Base-by-base conservation (phyloP, 2,113 vertebrate genomes). In the Myiozetetes cayanensis region DNA sequence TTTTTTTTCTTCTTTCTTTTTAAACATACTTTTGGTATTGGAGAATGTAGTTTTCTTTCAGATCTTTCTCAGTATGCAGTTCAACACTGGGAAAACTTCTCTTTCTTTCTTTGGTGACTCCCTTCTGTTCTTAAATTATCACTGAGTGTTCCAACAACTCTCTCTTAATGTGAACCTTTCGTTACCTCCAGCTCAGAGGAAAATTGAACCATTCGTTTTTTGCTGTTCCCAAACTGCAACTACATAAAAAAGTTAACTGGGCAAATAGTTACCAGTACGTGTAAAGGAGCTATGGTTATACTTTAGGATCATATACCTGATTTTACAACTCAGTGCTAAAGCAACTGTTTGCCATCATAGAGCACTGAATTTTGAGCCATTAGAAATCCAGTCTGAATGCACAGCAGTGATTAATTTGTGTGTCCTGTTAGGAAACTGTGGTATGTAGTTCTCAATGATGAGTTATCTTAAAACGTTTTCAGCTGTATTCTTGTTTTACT, bases 1-100 rank as follows among this genome's bases (percentile, higher is more conserved):
- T 74, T 23, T 8, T 8, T 86, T 61, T 61, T 24, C 15, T 71
- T 41, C 9, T 28, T 88, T 79, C 3, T 8, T 65, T 76, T 76
- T 77, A 70, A 66, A 43, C 21, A 23, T 28, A 12, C 28, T 28
- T 74, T 63, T 63, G 35, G 35, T 25, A 11, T 24, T 50, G 22
- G 49, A 63, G 8, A 49, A 27, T 0, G 0, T 14, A n/a, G 6
- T 44, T 65, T 44, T 65, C 14, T 65, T 44, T 46, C 43, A 46
- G 24, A 14, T 56, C 56, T 83, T 85, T 78, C 49, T 66, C 24
- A 14, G 19, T 27, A 43, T 35, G 44, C 74, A 49, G 30, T 70
- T 87, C 15, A 27, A 14, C n/a, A 19, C 18, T 59, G 55, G 22
- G 67, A 78, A 82, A 55, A 53, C 25, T 47, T 20, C 58, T 86